Base-by-base conservation (phyloP, 2,888 invertebrate species). In the Stomorhina lunata region DNA sequence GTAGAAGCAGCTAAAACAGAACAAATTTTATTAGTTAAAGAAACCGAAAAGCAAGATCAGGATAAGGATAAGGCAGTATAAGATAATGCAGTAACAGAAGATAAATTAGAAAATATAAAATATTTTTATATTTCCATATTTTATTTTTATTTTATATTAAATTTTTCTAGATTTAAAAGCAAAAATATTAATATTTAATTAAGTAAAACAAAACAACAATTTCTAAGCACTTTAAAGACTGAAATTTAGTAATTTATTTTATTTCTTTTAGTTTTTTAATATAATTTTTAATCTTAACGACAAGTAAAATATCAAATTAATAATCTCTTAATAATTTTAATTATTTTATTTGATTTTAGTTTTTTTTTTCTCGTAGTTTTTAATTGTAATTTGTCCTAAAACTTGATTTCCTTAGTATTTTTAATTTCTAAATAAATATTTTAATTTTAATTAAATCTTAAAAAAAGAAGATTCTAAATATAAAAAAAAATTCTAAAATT, bases 211-310 rank as follows among this genome's bases (percentile, higher is more conserved):
- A 68, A 71, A 61, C 25, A 63, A 75, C 75, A 79, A 71, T 75
- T 79, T 79, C 82, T 82, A 82, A 82, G 76, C 82, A 82, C 82
- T 76, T 71, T 71, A 66, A 82, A 82, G 82, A 82, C 82, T 82
- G 82, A 82, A 80, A 82, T 79, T 75, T 79, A 82, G 75, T 82
- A 79, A 82, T 82, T 82, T 80, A 80, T 83, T n/a, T n/a, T 80
- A 68, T 71, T 57, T 57, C 27, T 71, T 66, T 79, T 72, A 71
- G 25, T 27, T 29, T 59, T 50, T 65, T 40, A 12, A 66, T 71
- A 17, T 63, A 15, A 53, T 10, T 37, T 43, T 37, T 75, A 45
- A 34, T 29, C 25, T 17, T 61, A 68, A 10, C 22, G n/a, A 72
- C 25, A 50, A 55, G 32, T 32, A 32, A 32, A 25, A n/a, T n/a